Evolutionary conservation across 2,113 vertebrate species (phyloP).

Genomic region (Delphinus delphis): DNA sequence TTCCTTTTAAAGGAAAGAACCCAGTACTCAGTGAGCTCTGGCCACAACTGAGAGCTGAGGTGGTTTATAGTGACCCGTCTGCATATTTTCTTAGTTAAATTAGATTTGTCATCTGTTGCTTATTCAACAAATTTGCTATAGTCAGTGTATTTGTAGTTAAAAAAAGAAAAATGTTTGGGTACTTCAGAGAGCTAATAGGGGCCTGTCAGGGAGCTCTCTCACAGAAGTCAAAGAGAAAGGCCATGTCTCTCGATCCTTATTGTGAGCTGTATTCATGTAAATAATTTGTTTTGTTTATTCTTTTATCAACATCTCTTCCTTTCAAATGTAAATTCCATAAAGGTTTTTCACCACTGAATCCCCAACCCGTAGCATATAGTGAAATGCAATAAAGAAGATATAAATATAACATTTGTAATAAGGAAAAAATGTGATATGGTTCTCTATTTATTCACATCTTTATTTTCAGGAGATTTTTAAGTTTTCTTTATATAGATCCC

Average conservation of each 20-base stretch:
- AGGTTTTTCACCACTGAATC: neutral
- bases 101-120: neutral
- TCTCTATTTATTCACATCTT: neutral
- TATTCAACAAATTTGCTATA: neutral
- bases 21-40: neutral
- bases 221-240: neutral
- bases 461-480: neutral
- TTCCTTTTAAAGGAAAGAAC: conserved; percentile 17
- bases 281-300: neutral
- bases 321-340: neutral
- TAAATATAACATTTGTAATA: neutral
- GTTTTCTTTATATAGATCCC: neutral
- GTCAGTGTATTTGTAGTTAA: neutral
- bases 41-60: neutral
- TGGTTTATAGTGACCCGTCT: neutral
- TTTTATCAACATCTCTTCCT: neutral
- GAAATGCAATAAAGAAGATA: neutral
- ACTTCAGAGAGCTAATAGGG: neutral
- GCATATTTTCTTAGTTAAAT: conserved; percentile 5
- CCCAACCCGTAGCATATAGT: neutral
- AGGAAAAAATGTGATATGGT: neutral
- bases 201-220: neutral
- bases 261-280: neutral
- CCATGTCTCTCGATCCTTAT: neutral
- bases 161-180: neutral